These are phyloP conservation scores for Dolomedes plantarius DNA, from an alignment of 2,888 invertebrate species.

Conservation along the genomic window DNA sequence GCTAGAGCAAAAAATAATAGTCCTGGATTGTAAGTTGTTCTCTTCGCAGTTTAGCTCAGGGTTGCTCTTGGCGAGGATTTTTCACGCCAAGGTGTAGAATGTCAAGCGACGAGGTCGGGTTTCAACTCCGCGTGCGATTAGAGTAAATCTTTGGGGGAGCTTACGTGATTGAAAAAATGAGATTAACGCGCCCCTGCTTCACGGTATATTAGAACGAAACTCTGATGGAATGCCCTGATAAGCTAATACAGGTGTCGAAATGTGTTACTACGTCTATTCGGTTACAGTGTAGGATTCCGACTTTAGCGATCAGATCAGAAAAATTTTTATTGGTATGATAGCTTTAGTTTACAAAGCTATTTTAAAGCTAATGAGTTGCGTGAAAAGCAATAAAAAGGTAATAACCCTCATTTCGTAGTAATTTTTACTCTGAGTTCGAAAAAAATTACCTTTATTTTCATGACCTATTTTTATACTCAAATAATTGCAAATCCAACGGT, in stretches of 20 bases:
- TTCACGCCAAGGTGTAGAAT: constrained; percentile 68
- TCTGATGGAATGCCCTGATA: constrained; percentile 9
- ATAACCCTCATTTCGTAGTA: no score
- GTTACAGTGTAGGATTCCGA: background rate
- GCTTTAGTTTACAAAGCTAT: no score
- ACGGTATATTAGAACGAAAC: background rate
- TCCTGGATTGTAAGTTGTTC: constrained; percentile 22
- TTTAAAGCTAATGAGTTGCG: no score
- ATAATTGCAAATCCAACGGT: no score
- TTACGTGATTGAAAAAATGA: constrained; percentile 13
- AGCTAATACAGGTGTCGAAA: background rate
- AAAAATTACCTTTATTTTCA: no score
- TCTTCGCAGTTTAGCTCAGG: constrained; percentile 23
- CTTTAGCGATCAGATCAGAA: no score
- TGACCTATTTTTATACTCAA: no score
- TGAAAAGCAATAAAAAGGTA: no score
- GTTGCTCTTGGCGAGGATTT: constrained; percentile 45
- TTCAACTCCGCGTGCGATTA: constrained; percentile 23
- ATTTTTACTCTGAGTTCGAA: no score
- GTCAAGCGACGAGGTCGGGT: constrained; percentile 58
- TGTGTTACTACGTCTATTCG: background rate
- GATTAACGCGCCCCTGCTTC: background rate
- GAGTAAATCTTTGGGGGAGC: constrained; percentile 12
- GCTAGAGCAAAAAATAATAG: constrained; percentile 19
- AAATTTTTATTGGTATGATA: no score